phyloP scores from a whole-genome alignment of 2,113 vertebrate genomes.

The Syngnathus typhle region DNA sequence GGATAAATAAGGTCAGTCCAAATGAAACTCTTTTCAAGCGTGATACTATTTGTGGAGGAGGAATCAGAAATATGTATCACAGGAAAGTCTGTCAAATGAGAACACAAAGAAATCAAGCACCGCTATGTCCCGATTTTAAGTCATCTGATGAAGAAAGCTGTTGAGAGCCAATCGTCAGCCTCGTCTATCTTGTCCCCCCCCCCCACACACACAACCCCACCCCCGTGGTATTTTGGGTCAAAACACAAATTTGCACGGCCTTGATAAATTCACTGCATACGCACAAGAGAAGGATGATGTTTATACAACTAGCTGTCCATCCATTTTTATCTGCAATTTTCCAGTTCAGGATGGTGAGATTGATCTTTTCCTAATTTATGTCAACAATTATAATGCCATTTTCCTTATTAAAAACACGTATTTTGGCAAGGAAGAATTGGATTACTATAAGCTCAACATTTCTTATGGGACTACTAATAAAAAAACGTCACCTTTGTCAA shows the following conservation, averaged over 20 bases:
- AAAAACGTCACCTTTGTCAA: background rate
- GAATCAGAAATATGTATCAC: background rate
- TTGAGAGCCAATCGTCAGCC: background rate
- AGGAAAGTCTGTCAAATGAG: background rate
- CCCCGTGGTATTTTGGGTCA: background rate
- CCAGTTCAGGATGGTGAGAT: too few species aligned
- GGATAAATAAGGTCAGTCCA: background rate
- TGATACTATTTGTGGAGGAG: background rate
- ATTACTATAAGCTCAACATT: too few species aligned
- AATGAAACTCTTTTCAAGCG: background rate
- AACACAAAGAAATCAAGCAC: background rate
- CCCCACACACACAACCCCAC: too few species aligned
- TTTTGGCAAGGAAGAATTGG: too few species aligned
- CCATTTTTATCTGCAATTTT: background rate
- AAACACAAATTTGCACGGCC: background rate
- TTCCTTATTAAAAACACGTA: too few species aligned
- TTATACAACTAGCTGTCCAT: background rate
- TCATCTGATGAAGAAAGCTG: background rate
- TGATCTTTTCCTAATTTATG: too few species aligned
- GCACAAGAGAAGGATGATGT: background rate
- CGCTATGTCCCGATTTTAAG: background rate
- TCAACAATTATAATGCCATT: too few species aligned
- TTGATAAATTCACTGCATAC: background rate
- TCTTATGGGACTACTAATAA: background rate
- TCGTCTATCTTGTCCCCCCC: background rate